Base-by-base conservation (phyloP, 2,888 invertebrate genomes). In the Neoascia interrupta region DNA sequence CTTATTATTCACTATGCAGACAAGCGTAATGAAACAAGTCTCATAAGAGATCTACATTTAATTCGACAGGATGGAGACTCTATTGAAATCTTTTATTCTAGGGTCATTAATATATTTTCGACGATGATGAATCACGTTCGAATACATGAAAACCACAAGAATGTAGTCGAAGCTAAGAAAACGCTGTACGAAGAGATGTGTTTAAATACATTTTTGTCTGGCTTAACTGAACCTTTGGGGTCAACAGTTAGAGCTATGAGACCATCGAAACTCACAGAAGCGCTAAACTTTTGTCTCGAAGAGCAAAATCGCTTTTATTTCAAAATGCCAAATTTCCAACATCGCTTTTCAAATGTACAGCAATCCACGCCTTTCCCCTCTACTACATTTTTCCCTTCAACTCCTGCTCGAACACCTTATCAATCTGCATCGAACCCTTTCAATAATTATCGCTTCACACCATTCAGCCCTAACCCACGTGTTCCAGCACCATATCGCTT, bases 161-260 rank as follows among this genome's bases (percentile, higher is more conserved):
- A 54, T 4, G 54, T 39, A 1, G 11, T 26, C 15, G 4, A 15
- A 10, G 54, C 37, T n/a, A 54, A 39, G 15, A 23, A 5, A 5
- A 21, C 8, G 1, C n/a, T 37, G n/a, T 53, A 53, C 13, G 18
- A 16, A 8, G 36, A 53, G 10, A 36, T 53, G 4, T 36, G 23
- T 10, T 37, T 53, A 23, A 53, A 53, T 13, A 37, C 53, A 8
- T 53, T 36, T 53, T n/a, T 53, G 1, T 16, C 8, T 15, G 49
- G 49, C 11, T 53, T 21, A 19, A 36, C 6, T 18, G 36, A 53
- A 10, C 54, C 37, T 6, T n/a, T 23, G 5, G 53, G 15, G 13
- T 6, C 37, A 1, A 54, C 23, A 5, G 15, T 54, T 10, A 34
- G 53, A 36, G 34, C 53, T 4, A 37, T 26, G 23, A 21, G 37